phyloP scores from a whole-genome alignment of 1,140 invertebrate species.

The Philotrypesis tridentata region DNA sequence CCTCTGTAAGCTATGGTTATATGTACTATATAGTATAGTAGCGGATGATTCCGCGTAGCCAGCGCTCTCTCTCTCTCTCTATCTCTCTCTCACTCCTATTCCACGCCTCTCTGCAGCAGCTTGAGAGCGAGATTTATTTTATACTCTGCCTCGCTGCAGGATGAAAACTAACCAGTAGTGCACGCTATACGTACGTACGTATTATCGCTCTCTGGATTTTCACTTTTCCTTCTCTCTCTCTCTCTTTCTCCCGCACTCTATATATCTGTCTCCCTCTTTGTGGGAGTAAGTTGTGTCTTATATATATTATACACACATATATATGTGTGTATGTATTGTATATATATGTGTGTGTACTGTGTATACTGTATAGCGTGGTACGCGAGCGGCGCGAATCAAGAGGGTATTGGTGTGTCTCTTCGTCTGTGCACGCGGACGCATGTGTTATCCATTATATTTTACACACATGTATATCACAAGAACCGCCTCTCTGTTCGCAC shows the following conservation, averaged over 20 bases:
- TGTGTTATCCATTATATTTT: too few species aligned
- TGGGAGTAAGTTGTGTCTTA: not conserved
- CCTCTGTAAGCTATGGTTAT: not conserved
- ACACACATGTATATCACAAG: too few species aligned
- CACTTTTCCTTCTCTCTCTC: not conserved
- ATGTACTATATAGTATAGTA: too few species aligned
- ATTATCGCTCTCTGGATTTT: constrained; percentile 2
- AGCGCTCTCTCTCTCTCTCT: not conserved
- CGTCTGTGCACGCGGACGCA: too few species aligned
- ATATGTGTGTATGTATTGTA: not conserved
- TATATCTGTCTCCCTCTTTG: not conserved
- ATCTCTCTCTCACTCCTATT: not conserved
- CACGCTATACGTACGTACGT: constrained; percentile 45
- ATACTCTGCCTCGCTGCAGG: constrained; percentile 44
- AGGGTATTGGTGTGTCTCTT: too few species aligned
- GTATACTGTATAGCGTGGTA: too few species aligned
- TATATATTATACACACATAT: too few species aligned
- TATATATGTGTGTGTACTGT: too few species aligned
- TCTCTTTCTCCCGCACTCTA: not conserved
- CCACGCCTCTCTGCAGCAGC: not conserved
- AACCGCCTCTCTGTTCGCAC: too few species aligned
- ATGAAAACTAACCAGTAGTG: too few species aligned
- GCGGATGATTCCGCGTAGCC: not conserved
- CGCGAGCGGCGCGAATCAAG: too few species aligned
- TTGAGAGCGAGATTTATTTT: too few species aligned